phyloP scores from a whole-genome alignment of 2,797 vertebrate species.

The Tiaroga cobitis region DNA sequence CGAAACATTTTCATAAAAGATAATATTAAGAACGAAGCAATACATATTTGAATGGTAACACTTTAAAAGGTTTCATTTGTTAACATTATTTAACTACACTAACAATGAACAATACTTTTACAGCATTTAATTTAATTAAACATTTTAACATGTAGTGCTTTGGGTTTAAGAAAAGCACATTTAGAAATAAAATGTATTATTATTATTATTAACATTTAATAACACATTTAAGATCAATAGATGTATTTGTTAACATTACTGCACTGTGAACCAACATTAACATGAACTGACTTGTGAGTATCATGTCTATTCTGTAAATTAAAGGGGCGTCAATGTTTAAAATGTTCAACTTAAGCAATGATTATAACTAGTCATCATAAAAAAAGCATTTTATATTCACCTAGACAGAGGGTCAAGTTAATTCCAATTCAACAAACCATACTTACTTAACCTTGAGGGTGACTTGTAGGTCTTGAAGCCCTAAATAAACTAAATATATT shows the following conservation, averaged over 20 bases:
- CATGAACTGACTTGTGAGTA: background rate
- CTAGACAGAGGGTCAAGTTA: background rate
- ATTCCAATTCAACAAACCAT: background rate
- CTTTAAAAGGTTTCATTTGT: background rate
- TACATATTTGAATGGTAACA: background rate
- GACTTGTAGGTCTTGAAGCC: background rate
- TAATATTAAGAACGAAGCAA: background rate
- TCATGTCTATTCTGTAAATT: background rate
- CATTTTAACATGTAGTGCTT: too few relatives aligned
- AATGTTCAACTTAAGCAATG: background rate
- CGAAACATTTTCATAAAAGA: background rate
- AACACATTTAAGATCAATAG: background rate
- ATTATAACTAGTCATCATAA: background rate
- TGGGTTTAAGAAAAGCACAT: too few relatives aligned
- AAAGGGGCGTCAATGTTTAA: background rate
- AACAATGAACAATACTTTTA: background rate
- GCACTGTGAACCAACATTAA: background rate
- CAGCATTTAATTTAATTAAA: background rate
- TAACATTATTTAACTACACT: background rate
- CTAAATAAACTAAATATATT: background rate
- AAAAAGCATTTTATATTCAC: background rate
- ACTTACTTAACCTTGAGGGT: slow-evolving; percentile 29
- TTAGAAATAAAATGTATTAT: too few relatives aligned
- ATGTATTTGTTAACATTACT: background rate
- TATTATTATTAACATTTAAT: too few relatives aligned